phyloP scores from a whole-genome alignment of 2,888 invertebrate species.

The Vesta saturnalis region DNA sequence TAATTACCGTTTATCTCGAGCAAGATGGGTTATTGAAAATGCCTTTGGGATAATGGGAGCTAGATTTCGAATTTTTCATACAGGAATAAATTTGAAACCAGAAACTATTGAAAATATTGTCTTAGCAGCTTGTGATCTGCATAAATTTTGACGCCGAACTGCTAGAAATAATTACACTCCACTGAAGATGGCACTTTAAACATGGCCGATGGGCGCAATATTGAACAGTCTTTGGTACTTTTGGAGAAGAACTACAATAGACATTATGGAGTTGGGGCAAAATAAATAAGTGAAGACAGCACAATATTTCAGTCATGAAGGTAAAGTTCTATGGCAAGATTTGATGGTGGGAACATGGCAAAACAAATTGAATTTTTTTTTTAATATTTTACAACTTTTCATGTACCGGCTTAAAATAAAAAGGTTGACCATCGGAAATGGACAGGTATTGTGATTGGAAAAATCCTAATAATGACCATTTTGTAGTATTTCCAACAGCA shows the following conservation, averaged over 20 bases:
- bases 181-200: background rate
- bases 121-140: background rate
- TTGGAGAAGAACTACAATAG: background rate
- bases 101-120: background rate
- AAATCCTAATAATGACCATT: too few species aligned
- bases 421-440: too few species aligned
- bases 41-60: background rate
- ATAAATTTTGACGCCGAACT: background rate
- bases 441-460: too few species aligned
- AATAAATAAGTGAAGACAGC: background rate
- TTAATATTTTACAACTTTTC: too few species aligned
- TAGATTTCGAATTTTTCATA: too few species aligned
- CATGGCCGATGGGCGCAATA: too few species aligned
- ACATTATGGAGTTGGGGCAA: background rate
- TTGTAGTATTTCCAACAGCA: too few species aligned
- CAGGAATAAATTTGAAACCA: background rate
- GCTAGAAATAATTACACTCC: too few species aligned
- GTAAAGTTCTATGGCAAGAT: background rate
- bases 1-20: background rate
- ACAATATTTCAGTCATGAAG: background rate
- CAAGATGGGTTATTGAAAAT: too few species aligned
- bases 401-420: too few species aligned
- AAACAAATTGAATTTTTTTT: too few species aligned
- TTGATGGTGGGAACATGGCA: background rate
- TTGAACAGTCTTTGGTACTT: background rate